These are phyloP conservation scores for Glaucomys volans DNA, from an alignment of 2,113 vertebrate species.

Conservation along the genomic window DNA sequence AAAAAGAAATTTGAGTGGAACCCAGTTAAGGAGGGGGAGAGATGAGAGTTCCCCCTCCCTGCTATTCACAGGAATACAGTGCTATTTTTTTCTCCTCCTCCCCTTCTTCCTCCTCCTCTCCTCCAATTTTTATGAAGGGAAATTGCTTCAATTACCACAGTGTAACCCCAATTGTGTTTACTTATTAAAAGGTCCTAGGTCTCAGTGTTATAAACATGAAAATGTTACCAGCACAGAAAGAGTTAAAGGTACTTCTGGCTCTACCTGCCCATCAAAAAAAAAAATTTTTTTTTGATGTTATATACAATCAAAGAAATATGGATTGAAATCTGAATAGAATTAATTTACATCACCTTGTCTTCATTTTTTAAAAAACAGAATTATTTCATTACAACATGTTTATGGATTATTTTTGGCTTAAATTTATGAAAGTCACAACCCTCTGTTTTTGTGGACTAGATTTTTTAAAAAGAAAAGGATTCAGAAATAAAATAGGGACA, in stretches of 20 bases:
- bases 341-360: conserved; percentile 42
- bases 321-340: neutral
- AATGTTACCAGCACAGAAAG: conserved; percentile 7
- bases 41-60: neutral
- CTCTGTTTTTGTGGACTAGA: neutral
- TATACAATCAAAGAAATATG: neutral
- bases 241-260: neutral
- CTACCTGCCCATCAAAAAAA: neutral
- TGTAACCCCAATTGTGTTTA: neutral
- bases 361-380: neutral
- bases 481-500: neutral
- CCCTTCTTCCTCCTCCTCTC: rapidly evolving
- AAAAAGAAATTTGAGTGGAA: too few species aligned
- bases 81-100: neutral
- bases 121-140: neutral
- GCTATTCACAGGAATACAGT: neutral
- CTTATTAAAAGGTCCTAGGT: neutral
- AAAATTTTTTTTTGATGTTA: neutral
- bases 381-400: neutral
- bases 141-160: neutral
- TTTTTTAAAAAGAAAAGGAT: neutral
- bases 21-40: neutral
- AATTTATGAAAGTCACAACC: conserved; percentile 17
- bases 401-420: neutral
- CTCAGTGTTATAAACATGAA: neutral